These are phyloP conservation scores for Sinosuthora webbiana DNA, from an alignment of 2,113 vertebrate genomes.

Conservation along the genomic window DNA sequence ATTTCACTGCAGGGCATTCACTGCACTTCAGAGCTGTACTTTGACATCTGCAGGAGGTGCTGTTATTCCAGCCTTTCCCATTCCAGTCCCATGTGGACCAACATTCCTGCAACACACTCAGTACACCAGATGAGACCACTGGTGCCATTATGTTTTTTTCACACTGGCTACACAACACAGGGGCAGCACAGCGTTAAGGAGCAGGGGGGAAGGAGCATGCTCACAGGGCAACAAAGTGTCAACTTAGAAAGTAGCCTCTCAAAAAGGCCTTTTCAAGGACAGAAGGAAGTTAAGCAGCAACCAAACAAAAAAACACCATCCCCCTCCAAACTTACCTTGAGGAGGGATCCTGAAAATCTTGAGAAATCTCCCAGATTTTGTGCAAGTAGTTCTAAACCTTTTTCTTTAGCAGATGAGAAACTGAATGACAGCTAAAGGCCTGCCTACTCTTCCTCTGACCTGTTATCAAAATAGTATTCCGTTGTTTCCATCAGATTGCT, in stretches of 20 bases:
- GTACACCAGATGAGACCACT: neutral
- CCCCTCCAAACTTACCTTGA: neutral
- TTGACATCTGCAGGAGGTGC: neutral
- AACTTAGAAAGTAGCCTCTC: neutral
- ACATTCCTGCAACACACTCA: neutral
- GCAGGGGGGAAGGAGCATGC: accelerated
- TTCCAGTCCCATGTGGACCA: neutral
- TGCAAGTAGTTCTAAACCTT: neutral
- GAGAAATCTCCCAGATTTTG: neutral
- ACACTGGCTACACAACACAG: neutral
- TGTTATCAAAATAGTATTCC: neutral
- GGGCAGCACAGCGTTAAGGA: neutral
- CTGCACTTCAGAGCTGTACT: neutral
- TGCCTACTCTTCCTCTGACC: accelerated
- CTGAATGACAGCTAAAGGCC: neutral
- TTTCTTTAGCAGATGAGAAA: neutral
- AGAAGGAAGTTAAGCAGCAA: neutral
- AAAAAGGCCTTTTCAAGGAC: neutral
- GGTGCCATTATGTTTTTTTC: neutral
- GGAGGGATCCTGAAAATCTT: neutral
- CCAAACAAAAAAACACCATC: neutral
- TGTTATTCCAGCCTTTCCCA: neutral
- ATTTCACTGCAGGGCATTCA: accelerated
- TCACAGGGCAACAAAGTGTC: neutral
- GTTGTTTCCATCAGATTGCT: neutral